Base-by-base conservation (phyloP, 2,113 vertebrate species). In the Caracal caracal region DNA sequence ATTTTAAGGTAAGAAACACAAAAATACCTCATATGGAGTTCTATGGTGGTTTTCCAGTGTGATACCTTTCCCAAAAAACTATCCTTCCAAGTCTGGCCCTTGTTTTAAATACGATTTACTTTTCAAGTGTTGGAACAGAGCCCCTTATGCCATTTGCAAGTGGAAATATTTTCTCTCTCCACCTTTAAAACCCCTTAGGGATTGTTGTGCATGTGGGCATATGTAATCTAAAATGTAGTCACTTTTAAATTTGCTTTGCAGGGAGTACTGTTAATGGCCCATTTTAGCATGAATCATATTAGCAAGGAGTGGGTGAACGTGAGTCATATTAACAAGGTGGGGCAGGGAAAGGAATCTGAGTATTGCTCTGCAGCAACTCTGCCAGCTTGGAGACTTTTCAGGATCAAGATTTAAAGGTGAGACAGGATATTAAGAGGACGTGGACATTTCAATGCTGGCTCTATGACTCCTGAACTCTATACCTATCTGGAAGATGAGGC, bases 161-260 rank as follows among this genome's bases (percentile, higher is more conserved):
- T 95, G 92, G 95, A 97, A 98, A 95, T 96, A 94, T 90, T 94
- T 95, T 97, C 88, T 94, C 94, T 95, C 53, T 93, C 87, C 76
- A 94, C 78, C 92, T 96, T 97, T 96, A 97, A 96, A 96, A 95
- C 95, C 82, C 93, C 93, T 93, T 53, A 43, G 88, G 93, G 82
- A 92, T 43, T 71, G 73, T 78, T 59, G 11, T 75, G 89, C 73
- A 43, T 66, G 35, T 92, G 75, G 75, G 76, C 83, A 22, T 84
- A 49, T 95, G 79, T 90, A 91, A 97, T 95, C 86, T 30, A 61
- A 88, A 97, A 93, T 93, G 82, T 89, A 95, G 89, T 70, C 70
- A 86, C 95, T 93, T 97, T 93, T 80, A 59, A 66, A 65, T 94
- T 83, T 90, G 92, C 96, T 94, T 91, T 75, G 28, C 71, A 35